Conservation (phyloP, 2,113 vertebrate species). For the Amphiprion percula region DNA sequence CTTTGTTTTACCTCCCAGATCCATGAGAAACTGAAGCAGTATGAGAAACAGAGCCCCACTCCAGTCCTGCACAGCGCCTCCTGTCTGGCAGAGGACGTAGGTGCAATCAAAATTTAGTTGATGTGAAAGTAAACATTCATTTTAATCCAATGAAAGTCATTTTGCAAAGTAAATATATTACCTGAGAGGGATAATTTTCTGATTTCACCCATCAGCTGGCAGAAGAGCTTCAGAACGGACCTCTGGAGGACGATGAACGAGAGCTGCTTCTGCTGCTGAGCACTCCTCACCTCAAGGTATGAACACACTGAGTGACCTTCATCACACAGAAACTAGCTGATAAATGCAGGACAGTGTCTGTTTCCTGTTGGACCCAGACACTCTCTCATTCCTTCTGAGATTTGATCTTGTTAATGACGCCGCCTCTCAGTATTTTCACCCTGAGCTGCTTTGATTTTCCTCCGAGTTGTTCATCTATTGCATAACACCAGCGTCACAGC, state of each 20-base stretch:
- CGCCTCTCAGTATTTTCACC: not conserved
- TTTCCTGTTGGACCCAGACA: conserved; percentile 1
- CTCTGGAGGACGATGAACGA: conserved; percentile 87
- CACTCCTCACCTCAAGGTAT: conserved; percentile 93
- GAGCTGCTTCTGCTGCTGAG: conserved; percentile 92
- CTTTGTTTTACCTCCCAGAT: conserved; percentile 83
- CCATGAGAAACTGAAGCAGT: conserved; percentile 93
- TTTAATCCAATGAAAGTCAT: not conserved
- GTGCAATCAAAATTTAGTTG: conserved; percentile 61
- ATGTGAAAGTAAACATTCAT: not conserved
- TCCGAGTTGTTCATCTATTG: conserved; percentile 36
- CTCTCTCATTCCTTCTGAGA: not conserved
- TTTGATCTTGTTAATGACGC: conserved; percentile 31
- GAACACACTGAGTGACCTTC: not conserved
- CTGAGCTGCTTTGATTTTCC: conserved; percentile 26
- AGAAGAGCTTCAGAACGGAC: conserved; percentile 91
- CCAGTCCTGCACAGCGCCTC: conserved; percentile 92
- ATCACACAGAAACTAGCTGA: not conserved
- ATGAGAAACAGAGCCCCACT: conserved; percentile 90
- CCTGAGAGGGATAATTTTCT: not conserved
- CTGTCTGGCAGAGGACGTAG: conserved; percentile 93
- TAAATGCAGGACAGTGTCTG: not conserved
- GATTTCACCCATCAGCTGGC: conserved; percentile 84
- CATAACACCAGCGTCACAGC: conserved; percentile 26
- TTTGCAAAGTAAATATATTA: not conserved